Percentiles rank a stretch among this genome's conserved stretches.
Evolutionary conservation across 2,797 vertebrate genomes (phyloP).

Genomic region (Clarias platycephalus): DNA sequence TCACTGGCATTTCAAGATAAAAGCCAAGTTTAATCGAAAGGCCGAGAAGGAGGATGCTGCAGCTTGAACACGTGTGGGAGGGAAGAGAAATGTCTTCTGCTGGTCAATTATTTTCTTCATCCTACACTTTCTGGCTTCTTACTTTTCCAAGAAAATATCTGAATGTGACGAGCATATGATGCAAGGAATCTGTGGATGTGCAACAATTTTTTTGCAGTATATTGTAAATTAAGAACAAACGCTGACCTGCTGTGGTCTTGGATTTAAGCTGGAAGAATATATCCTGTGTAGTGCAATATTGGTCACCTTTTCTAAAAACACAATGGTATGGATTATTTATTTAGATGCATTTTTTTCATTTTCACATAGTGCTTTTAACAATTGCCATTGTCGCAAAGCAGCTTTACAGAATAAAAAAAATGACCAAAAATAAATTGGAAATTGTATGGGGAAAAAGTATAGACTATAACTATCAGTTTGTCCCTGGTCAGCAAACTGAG

Average conservation of each 20-base stretch:
- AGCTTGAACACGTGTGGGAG: neutral
- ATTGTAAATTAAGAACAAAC: neutral
- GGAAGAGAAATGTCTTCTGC: neutral
- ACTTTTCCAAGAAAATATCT: neutral
- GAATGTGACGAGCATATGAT: neutral
- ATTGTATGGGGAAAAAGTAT: too few species aligned
- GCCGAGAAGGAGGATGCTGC: neutral
- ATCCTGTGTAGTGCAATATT: neutral
- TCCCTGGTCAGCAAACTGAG: too few species aligned
- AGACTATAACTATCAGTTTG: too few species aligned
- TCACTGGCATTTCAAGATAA: conserved; percentile 12
- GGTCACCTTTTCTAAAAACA: neutral
- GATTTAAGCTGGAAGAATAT: neutral
- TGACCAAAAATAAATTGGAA: too few species aligned
- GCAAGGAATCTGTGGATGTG: neutral
- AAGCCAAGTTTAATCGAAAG: neutral
- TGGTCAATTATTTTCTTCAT: neutral
- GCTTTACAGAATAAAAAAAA: too few species aligned
- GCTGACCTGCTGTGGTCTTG: neutral
- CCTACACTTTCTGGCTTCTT: neutral
- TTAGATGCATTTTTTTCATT: too few species aligned
- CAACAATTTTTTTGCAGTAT: neutral
- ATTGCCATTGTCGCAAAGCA: too few species aligned
- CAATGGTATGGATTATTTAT: neutral
- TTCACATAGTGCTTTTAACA: too few species aligned